Evolutionary conservation across 1,140 invertebrate genomes (phyloP).

Genomic region (Nasonia vitripennis): DNA sequence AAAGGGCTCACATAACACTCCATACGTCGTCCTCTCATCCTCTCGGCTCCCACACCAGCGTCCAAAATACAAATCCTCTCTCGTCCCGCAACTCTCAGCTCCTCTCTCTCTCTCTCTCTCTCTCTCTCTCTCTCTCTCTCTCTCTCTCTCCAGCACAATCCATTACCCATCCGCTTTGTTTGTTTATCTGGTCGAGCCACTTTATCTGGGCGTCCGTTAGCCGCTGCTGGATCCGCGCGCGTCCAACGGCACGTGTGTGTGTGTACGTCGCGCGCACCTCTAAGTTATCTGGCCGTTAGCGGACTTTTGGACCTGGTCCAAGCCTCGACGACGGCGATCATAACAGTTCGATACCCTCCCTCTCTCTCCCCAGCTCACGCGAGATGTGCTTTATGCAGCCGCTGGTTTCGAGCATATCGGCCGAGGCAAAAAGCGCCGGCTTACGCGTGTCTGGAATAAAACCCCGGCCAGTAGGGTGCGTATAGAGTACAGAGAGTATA

Average conservation of each 20-base stretch:
- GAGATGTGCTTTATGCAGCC: slow-evolving; percentile 17
- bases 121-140: no score
- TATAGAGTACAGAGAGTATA: not conserved
- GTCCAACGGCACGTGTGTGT: slow-evolving; percentile 57
- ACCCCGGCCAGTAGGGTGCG: no score
- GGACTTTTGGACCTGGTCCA: slow-evolving; percentile 61
- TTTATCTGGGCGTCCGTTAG: slow-evolving; percentile 40
- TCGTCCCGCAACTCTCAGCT: not conserved
- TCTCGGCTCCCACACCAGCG: no score
- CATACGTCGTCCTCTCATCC: no score
- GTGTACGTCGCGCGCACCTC: slow-evolving; percentile 50
- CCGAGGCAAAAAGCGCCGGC: not conserved
- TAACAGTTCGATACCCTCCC: slow-evolving; percentile 60
- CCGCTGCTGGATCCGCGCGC: slow-evolving; percentile 26
- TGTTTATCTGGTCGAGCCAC: slow-evolving; percentile 35
- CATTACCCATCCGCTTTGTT: slow-evolving; percentile 38
- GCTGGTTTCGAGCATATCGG: not conserved
- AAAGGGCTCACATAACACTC: no score
- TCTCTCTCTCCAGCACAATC: not conserved
- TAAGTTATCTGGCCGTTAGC: slow-evolving; percentile 58
- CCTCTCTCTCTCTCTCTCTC: no score
- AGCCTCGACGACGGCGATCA: slow-evolving; percentile 54
- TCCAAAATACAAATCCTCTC: not conserved
- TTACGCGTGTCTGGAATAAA: not conserved
- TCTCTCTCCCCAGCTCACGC: not conserved